Conservation (phyloP, 2,797 vertebrate species). For the Malacoraja senta region DNA sequence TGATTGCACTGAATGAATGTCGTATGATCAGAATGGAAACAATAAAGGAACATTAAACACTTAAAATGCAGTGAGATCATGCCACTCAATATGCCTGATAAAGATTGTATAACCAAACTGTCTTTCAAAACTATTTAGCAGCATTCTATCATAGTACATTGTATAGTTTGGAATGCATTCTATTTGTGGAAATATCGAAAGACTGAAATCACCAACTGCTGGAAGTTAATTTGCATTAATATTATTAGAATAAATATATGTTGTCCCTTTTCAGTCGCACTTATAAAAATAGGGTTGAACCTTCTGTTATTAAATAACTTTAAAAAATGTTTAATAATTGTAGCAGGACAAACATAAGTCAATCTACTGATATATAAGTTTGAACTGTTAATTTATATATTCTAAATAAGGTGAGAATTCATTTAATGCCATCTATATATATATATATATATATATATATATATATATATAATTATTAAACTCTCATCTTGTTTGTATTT, state of each 20-base stretch:
- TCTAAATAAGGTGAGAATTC: background rate
- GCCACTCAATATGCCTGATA: background rate
- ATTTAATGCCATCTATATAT: no score
- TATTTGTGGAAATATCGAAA: constrained; percentile 12
- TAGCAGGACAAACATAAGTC: background rate
- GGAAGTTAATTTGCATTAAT: background rate
- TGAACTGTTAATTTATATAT: background rate
- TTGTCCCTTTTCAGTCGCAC: background rate
- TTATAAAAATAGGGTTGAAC: background rate
- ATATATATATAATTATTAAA: no score
- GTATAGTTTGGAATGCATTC: background rate
- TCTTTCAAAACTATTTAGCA: background rate
- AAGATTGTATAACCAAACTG: background rate
- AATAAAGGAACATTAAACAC: background rate
- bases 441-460: no score
- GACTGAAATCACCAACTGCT: background rate
- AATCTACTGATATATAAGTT: background rate
- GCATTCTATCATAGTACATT: background rate
- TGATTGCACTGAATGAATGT: background rate
- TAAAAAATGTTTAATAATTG: background rate
- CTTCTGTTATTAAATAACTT: background rate
- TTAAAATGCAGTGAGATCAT: background rate
- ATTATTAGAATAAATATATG: background rate
- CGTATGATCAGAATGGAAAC: background rate
- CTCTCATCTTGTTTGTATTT: no score